phyloP scores from a whole-genome alignment of 2,797 vertebrate species.

The Cryptoblepharus egeriae region DNA sequence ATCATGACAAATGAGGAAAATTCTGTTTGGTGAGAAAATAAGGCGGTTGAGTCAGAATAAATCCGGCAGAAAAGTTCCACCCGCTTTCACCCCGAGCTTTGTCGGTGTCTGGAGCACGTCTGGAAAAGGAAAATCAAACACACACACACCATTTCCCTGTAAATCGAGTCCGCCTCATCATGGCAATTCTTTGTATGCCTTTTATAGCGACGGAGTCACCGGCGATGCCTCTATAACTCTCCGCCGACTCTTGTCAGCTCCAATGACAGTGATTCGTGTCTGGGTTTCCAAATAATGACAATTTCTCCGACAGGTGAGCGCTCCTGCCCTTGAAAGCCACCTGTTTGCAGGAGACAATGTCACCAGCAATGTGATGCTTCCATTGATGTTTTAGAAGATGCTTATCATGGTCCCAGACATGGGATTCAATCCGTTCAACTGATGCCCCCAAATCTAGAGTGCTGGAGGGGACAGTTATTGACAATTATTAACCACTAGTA shows the following conservation, averaged over 20 bases:
- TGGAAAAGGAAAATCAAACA: neutral
- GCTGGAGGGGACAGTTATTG: too few relatives aligned
- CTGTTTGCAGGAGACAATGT: slow-evolving; percentile 1
- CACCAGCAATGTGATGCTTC: neutral
- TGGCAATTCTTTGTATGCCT: rapidly evolving
- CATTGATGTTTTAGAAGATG: neutral
- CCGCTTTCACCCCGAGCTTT: neutral
- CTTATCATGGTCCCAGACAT: neutral
- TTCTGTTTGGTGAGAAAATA: neutral
- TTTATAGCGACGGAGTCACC: rapidly evolving
- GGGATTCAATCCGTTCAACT: neutral
- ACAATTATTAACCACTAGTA: too few relatives aligned
- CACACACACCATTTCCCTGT: neutral
- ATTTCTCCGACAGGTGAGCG: rapidly evolving
- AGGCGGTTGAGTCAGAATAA: neutral
- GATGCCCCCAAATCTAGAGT: neutral
- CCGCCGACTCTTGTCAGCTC: neutral
- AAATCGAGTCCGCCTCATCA: rapidly evolving
- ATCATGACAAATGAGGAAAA: neutral
- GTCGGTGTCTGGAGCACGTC: neutral
- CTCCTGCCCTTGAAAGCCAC: neutral
- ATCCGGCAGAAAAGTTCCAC: neutral
- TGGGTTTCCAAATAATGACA: neutral
- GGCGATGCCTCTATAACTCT: neutral
- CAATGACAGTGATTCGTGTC: neutral